phyloP scores from a whole-genome alignment of 2,888 invertebrate genomes.

The Stictocephala bisonia region DNA sequence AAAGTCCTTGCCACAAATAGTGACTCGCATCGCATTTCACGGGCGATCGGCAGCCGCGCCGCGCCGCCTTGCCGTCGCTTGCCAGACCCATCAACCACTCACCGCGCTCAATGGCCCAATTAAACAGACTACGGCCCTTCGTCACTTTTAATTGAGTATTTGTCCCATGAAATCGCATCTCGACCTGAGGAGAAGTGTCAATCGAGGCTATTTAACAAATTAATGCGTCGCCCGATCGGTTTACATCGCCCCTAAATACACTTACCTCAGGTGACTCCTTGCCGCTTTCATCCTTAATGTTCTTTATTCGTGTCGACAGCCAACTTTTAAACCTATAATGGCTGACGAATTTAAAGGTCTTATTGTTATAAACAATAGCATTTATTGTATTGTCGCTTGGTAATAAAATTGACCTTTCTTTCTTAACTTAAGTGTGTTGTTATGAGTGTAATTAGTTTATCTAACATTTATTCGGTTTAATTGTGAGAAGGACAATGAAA shows the following conservation, averaged over 20 bases:
- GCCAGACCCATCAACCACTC: constrained; percentile 35
- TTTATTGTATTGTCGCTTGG: too few relatives aligned
- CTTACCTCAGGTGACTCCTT: neutral
- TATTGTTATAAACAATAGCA: too few relatives aligned
- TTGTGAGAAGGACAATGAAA: too few relatives aligned
- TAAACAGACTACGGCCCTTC: constrained; percentile 27
- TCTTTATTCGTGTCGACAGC: too few relatives aligned
- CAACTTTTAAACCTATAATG: too few relatives aligned
- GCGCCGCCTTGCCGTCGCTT: too few relatives aligned
- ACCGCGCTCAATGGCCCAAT: constrained; percentile 30
- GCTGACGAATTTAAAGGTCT: too few relatives aligned
- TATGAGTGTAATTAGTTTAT: too few relatives aligned
- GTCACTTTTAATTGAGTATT: constrained; percentile 36
- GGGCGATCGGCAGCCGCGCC: constrained; percentile 7
- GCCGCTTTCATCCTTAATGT: too few relatives aligned
- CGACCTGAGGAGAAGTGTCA: constrained; percentile 33
- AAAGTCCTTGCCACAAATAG: constrained; percentile 37
- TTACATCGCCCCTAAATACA: neutral
- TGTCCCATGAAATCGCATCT: constrained; percentile 35
- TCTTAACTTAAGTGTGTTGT: too few relatives aligned
- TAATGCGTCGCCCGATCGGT: neutral
- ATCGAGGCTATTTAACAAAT: constrained; percentile 18
- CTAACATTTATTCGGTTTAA: too few relatives aligned
- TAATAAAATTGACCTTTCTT: too few relatives aligned
- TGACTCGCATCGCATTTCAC: constrained; percentile 29